Evolutionary conservation across 2,888 invertebrate species (phyloP).

Genomic region (Pristionchus maxplancki): DNA sequence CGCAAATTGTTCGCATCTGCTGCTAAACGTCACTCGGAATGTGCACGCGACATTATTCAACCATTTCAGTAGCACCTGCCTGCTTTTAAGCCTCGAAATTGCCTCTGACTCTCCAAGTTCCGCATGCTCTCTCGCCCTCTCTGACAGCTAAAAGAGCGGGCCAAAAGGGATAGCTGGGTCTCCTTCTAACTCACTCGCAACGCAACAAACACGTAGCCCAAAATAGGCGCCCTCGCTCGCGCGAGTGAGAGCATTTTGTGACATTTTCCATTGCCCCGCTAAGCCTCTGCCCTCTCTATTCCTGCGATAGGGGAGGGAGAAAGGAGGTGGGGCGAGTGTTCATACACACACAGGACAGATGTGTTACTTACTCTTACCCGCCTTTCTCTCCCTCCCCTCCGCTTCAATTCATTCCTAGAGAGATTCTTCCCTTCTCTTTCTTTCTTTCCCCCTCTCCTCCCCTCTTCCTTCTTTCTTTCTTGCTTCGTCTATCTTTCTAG

Average conservation of each 20-base stretch:
- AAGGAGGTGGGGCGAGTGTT: slow-evolving; percentile 33
- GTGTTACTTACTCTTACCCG: slow-evolving; percentile 34
- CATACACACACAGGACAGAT: slow-evolving; percentile 31
- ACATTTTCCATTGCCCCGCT: background rate
- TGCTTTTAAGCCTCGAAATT: background rate
- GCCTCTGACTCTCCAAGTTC: too few relatives aligned
- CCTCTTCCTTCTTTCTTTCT: slow-evolving; percentile 8
- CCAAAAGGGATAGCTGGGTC: background rate
- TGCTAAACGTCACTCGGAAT: background rate
- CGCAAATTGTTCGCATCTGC: background rate
- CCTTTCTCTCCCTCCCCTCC: too few relatives aligned
- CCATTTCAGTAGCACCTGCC: background rate
- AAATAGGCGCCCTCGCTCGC: background rate
- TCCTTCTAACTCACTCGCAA: background rate
- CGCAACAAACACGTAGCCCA: background rate
- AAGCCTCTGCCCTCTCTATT: slow-evolving; percentile 23
- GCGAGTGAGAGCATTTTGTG: background rate
- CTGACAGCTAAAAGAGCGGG: background rate
- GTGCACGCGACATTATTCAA: background rate
- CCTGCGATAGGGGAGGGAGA: background rate
- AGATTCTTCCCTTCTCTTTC: slow-evolving; percentile 12
- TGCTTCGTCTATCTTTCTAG: background rate
- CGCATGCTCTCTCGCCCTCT: background rate
- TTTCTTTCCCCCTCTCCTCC: background rate
- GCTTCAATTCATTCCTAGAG: slow-evolving; percentile 39